Percentiles rank a stretch among this genome's conserved stretches.
Evolutionary conservation across 64 coral and sea anemone species (phyloP).

Genomic region (Montipora sp.): DNA sequence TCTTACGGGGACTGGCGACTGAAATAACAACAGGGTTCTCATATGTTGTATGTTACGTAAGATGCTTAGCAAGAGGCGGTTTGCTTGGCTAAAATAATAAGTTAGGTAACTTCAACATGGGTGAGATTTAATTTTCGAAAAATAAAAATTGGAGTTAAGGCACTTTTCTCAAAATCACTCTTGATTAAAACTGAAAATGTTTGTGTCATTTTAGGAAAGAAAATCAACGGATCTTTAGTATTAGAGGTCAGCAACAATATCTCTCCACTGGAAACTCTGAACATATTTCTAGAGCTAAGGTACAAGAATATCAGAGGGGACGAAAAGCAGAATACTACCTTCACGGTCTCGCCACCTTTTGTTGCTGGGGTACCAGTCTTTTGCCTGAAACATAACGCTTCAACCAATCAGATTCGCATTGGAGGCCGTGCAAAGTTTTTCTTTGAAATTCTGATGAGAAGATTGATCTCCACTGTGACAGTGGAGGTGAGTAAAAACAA

Average conservation of each 20-base stretch:
- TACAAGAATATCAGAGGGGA: constrained; percentile 53
- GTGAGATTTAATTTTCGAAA: no score
- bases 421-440: constrained; percentile 57
- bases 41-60: no score
- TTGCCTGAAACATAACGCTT: constrained; percentile 42
- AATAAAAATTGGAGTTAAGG: no score
- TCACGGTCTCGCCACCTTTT: constrained; percentile 66
- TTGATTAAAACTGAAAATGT: no score
- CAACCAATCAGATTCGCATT: constrained; percentile 71
- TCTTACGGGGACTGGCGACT: no score
- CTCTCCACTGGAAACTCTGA: constrained; percentile 72
- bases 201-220: constrained; percentile 1
- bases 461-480: constrained; percentile 68
- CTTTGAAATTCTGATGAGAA: constrained; percentile 64
- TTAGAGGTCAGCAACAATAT: constrained; percentile 67
- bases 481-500: constrained; percentile 47
- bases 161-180: no score
- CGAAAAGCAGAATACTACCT: constrained; percentile 47
- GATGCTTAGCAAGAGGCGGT: no score
- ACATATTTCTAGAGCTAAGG: constrained; percentile 55
- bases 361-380: constrained; percentile 82
- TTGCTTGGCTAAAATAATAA: no score
- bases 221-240: constrained; percentile 59
- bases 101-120: no score
- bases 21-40: no score